Evolutionary conservation across 2,113 vertebrate species (phyloP).

Genomic region (Monopterus albus): DNA sequence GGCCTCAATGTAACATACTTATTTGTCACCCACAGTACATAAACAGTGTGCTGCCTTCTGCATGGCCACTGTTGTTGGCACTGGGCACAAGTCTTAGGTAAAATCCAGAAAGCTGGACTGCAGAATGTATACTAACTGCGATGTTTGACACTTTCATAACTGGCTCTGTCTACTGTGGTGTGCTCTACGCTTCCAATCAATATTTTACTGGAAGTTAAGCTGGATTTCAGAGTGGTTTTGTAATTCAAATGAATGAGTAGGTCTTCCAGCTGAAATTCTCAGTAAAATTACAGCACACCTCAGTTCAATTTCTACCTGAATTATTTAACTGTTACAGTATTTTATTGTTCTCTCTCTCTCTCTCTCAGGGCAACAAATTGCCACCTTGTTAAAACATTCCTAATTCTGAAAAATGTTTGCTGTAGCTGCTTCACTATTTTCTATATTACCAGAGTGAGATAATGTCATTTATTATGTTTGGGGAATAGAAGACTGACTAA

Average conservation of each 20-base stretch:
- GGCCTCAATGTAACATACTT: no score
- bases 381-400: constrained; percentile 1
- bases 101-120: background rate
- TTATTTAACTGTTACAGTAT: constrained; percentile 5
- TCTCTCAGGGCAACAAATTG: constrained; percentile 4
- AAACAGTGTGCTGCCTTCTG: no score
- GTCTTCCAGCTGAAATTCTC: background rate
- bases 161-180: background rate
- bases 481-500: constrained; percentile 1
- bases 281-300: background rate
- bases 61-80: no score
- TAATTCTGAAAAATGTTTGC: background rate
- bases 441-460: constrained; percentile 2
- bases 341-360: background rate
- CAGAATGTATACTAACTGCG: background rate
- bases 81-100: no score
- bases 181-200: background rate
- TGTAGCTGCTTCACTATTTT: constrained; percentile 8
- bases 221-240: background rate
- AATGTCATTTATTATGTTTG: constrained; percentile 13
- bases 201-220: background rate
- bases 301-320: background rate
- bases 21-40: no score
- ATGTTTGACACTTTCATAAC: background rate
- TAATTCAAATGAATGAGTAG: background rate